Evolutionary conservation across 2,797 vertebrate species (phyloP).

Genomic region (Etheostoma nigrum): DNA sequence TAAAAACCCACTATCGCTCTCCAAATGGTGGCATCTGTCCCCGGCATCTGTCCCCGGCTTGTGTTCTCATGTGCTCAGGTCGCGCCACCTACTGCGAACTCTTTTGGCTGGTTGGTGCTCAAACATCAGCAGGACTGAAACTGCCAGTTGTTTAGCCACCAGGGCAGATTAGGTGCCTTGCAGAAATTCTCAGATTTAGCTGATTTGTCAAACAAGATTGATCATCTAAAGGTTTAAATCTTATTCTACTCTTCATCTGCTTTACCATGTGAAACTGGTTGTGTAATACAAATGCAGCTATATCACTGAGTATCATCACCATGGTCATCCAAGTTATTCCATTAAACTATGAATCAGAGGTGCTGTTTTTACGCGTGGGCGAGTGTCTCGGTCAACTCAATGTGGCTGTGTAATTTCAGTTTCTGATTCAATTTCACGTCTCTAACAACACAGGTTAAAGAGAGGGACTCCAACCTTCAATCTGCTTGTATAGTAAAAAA

Average conservation of each 20-base stretch:
- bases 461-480: neutral
- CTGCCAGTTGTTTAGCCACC: constrained; percentile 43
- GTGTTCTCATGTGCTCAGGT: constrained; percentile 67
- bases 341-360: too few relatives aligned
- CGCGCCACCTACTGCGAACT: constrained; percentile 56
- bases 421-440: neutral
- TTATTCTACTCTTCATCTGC: neutral
- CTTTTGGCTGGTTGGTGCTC: constrained; percentile 51
- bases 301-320: neutral
- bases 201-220: constrained; percentile 28
- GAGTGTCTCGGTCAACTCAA: too few relatives aligned
- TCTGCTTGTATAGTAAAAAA: neutral
- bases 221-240: constrained; percentile 3
- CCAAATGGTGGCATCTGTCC: constrained; percentile 77
- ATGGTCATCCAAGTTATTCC: neutral
- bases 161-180: constrained; percentile 47
- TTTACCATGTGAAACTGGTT: neutral
- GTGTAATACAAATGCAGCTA: neutral
- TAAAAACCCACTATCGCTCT: constrained; percentile 57
- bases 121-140: constrained; percentile 42
- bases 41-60: constrained; percentile 72
- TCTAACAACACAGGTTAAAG: neutral
- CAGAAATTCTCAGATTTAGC: constrained; percentile 25
- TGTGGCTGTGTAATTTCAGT: too few relatives aligned
- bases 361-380: too few relatives aligned